phyloP scores from a whole-genome alignment of 2,797 vertebrate species.

The Danio tinwini region DNA sequence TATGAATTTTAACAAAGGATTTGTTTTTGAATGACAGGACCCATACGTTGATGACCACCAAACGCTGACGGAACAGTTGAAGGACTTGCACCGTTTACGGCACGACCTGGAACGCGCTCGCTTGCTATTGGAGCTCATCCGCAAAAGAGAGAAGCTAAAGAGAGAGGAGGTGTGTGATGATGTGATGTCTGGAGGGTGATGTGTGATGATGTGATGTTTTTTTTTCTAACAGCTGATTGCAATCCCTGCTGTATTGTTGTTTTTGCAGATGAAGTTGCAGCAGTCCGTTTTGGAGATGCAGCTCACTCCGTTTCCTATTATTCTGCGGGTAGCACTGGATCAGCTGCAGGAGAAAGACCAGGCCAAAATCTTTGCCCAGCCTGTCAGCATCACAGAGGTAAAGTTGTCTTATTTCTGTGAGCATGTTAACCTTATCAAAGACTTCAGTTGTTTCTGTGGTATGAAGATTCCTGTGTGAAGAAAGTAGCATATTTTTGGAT shows the following conservation, averaged over 20 bases:
- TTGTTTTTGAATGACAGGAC: conserved; percentile 74
- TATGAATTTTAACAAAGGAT: neutral
- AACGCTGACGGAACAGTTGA: conserved; percentile 92
- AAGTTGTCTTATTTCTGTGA: neutral
- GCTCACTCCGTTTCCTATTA: conserved; percentile 89
- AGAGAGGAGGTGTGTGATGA: conserved; percentile 86
- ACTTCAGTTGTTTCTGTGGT: neutral
- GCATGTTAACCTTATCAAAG: neutral
- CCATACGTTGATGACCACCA: conserved; percentile 84
- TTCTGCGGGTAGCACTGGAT: conserved; percentile 88
- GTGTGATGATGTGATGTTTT: conserved; percentile 10
- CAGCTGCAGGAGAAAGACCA: conserved; percentile 96
- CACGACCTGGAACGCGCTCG: conserved; percentile 96
- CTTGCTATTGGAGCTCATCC: conserved; percentile 93
- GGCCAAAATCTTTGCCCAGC: conserved; percentile 90
- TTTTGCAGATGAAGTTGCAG: conserved; percentile 89
- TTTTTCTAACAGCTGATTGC: neutral
- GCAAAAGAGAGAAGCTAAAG: conserved; percentile 97
- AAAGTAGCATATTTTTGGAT: neutral
- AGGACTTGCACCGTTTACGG: conserved; percentile 95
- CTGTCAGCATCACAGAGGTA: conserved; percentile 93
- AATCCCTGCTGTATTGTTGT: neutral
- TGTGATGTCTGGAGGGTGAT: conserved; percentile 57
- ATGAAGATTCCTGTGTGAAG: neutral
- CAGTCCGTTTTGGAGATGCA: conserved; percentile 91